A percentile compares a stretch with the other conserved stretches of the same genome.
phyloP scores from a whole-genome alignment of 2,888 invertebrate genomes.

The Ligdia adustata region DNA sequence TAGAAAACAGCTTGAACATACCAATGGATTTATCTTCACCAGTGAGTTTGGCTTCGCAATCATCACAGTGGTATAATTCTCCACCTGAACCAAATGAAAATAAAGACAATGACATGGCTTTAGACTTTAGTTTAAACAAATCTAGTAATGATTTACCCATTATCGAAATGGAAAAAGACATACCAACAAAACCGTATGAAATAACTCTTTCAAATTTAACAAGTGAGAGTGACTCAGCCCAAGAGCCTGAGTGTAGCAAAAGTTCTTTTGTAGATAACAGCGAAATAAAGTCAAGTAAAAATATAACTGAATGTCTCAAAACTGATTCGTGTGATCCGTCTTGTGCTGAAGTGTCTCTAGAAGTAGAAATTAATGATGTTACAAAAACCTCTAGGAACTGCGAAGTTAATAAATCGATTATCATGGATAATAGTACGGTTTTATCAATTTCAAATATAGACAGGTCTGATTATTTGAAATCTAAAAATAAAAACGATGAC shows the following conservation, averaged over 20 bases:
- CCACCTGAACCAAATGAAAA: constrained; percentile 19
- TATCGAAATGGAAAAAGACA: constrained; percentile 31
- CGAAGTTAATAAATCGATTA: not conserved
- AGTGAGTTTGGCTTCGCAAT: constrained; percentile 53
- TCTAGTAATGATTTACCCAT: constrained; percentile 25
- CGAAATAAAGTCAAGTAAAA: not conserved
- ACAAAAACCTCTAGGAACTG: not conserved
- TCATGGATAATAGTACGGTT: not conserved
- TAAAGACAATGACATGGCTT: constrained; percentile 48
- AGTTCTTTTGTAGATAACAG: not conserved
- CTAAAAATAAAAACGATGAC: constrained; percentile 4
- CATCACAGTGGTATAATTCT: constrained; percentile 10
- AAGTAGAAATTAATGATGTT: not conserved
- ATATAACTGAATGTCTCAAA: not conserved
- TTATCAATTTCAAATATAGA: not conserved
- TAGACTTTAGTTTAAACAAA: constrained; percentile 68
- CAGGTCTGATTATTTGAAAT: not conserved
- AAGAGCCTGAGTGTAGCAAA: not conserved
- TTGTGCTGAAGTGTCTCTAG: no score
- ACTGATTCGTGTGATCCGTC: no score
- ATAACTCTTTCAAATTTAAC: not conserved
- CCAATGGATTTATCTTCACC: constrained; percentile 51
- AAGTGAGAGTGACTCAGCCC: not conserved
- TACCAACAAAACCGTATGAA: constrained; percentile 3
- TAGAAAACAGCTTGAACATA: constrained; percentile 22